Evolutionary conservation across 2,113 vertebrate species (phyloP), one percentile per base, ranked within the genome.

Genomic region (Echinops telfairi): DNA sequence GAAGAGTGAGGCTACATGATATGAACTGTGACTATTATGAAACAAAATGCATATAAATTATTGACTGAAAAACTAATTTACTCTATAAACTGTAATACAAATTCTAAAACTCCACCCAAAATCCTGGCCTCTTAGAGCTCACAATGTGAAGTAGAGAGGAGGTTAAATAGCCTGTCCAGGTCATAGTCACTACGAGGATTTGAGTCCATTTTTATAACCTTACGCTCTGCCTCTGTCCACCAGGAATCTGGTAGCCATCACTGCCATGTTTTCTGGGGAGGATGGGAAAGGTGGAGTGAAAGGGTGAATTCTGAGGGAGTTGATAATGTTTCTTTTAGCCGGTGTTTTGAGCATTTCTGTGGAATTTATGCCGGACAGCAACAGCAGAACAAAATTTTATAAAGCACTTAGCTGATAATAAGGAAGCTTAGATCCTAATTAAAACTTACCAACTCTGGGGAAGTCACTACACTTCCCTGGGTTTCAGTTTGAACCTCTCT

Each of bases 401-500:
- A 43, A 86, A n/a, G 11, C 4, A 62, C 15, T 95, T 75, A 86
- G 25, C 25, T 40, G 88, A 75, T 73, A 53, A 85, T 84, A 22
- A 77, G 22, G 87, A 78, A 53, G 16, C 2, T 83, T 66, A 77
- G 47, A 53, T 53, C 47, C 5, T 25, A 60, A 29, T 78, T n/a
- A 70, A 83, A 84, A 60, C 2, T 80, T 36, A 33, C 17, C 23
- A 58, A 62, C 11, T 3, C 15, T 47, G 29, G 25, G 53, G 11
- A 86, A 71, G 47, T 70, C 76, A 88, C 75, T 75, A 78, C 57
- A 33, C 47, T 53, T 60, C 36, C 81, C 64, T 68, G 75, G 14
- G 70, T 27, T 88, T 82, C 40, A 38, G 70, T 84, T 43, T 79
- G n/a, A 86, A 11, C 83, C 23, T 81, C 78, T 82, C 84, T 86